These are phyloP conservation scores for Ciconia stormi DNA, from an alignment of 2,113 vertebrate species.

Conservation along the genomic window DNA sequence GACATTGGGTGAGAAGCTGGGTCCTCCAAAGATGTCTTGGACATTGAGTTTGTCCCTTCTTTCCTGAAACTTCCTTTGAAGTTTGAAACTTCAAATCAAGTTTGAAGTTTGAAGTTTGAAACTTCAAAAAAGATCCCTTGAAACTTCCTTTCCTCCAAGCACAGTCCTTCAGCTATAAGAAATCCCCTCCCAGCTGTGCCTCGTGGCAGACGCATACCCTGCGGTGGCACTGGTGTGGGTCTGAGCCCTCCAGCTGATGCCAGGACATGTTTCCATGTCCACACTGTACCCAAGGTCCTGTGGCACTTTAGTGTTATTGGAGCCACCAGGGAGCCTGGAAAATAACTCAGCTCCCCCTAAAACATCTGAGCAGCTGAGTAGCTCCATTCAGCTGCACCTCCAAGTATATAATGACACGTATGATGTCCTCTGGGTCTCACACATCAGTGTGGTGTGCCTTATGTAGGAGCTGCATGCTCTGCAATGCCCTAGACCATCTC, in stretches of 20 bases:
- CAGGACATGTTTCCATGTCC: not conserved
- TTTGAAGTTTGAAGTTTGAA: too few species aligned
- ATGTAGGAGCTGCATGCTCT: not conserved
- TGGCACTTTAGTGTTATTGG: not conserved
- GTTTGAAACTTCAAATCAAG: too few species aligned
- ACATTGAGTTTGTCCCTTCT: not conserved
- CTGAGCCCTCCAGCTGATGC: not conserved
- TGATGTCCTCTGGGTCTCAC: not conserved
- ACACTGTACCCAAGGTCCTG: not conserved
- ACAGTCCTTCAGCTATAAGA: not conserved
- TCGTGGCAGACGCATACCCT: not conserved
- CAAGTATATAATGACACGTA: not conserved
- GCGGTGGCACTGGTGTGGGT: fast-evolving
- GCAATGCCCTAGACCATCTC: not conserved
- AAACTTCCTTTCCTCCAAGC: not conserved
- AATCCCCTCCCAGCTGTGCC: not conserved
- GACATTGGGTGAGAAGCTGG: not conserved
- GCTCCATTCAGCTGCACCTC: not conserved
- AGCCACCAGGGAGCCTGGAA: not conserved
- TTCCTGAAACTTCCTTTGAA: not conserved
- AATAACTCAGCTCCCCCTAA: not conserved
- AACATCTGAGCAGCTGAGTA: not conserved
- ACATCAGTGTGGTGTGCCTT: not conserved
- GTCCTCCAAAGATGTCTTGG: not conserved
- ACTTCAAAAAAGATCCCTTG: too few species aligned